phyloP scores from a whole-genome alignment of 2,888 invertebrate genomes.

The Cheilosia scutellata region DNA sequence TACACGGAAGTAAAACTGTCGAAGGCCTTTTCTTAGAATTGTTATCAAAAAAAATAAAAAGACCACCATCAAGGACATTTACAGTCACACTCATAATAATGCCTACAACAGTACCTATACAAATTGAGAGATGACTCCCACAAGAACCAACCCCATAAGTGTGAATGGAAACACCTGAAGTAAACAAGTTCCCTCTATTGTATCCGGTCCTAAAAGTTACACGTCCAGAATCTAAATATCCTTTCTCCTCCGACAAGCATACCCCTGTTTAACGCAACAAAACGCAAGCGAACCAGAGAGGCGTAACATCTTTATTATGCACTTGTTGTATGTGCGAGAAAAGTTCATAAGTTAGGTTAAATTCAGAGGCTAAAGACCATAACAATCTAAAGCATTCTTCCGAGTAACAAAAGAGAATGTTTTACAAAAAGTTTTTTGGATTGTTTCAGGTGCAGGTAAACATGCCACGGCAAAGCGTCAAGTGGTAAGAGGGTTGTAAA shows the following conservation, averaged over 20 bases:
- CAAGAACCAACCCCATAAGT: not conserved
- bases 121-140: not conserved
- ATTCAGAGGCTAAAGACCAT: constrained; percentile 32
- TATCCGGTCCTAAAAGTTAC: constrained; percentile 17
- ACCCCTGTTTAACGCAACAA: not conserved
- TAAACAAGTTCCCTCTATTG: constrained; percentile 28
- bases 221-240: constrained; percentile 19
- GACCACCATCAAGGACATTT: not conserved
- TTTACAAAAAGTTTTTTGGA: constrained; percentile 27
- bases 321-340: constrained; percentile 39
- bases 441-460: constrained; percentile 21
- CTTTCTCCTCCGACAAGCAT: not conserved
- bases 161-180: constrained; percentile 30
- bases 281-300: constrained; percentile 3
- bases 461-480: not conserved
- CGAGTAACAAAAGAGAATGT: constrained; percentile 31
- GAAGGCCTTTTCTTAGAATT: not conserved
- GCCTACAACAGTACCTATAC: not conserved
- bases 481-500: not conserved
- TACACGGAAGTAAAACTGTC: constrained; percentile 21
- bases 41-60: not conserved
- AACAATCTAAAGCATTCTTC: constrained; percentile 31
- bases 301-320: constrained; percentile 35
- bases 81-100: not conserved
- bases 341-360: constrained; percentile 19